Conservation (phyloP, 2,113 vertebrate species). For the Peromyscus maniculatus region DNA sequence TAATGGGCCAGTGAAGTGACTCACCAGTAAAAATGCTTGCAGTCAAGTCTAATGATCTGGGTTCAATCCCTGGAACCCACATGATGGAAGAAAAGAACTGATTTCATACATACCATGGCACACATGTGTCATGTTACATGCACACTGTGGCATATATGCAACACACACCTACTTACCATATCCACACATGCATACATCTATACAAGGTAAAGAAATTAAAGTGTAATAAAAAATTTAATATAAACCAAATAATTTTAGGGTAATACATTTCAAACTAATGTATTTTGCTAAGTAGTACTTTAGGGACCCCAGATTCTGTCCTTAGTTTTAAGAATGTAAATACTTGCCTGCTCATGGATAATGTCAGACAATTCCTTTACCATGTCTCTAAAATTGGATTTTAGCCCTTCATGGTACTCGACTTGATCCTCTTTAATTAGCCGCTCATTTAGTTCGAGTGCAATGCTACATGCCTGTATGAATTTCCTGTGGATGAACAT, state of each 20-base stretch:
- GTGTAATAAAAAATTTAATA: slow-evolving; percentile 51
- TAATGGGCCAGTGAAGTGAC: background rate
- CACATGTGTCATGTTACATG: background rate
- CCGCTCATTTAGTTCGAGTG: slow-evolving; percentile 96
- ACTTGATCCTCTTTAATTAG: slow-evolving; percentile 98
- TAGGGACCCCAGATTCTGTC: background rate
- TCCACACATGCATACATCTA: background rate
- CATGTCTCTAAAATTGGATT: slow-evolving; percentile 97
- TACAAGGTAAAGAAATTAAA: background rate
- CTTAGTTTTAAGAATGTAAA: background rate
- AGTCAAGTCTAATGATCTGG: background rate
- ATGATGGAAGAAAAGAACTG: background rate
- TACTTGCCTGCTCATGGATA: slow-evolving; percentile 95
- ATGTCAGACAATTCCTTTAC: slow-evolving; percentile 98
- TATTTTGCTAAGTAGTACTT: slow-evolving; percentile 39
- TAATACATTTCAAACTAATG: background rate
- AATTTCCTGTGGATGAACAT: slow-evolving; percentile 90
- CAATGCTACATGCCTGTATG: slow-evolving; percentile 95
- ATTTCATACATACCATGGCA: background rate
- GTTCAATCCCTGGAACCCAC: background rate
- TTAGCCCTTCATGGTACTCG: slow-evolving; percentile 97
- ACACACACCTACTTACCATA: background rate
- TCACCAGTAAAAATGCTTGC: slow-evolving; percentile 24
- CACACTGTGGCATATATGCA: background rate
- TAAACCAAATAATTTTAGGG: slow-evolving; percentile 50